These are phyloP conservation scores for Trachymyrmex cornetzi DNA, from an alignment of 1,140 invertebrate genomes.

Conservation along the genomic window DNA sequence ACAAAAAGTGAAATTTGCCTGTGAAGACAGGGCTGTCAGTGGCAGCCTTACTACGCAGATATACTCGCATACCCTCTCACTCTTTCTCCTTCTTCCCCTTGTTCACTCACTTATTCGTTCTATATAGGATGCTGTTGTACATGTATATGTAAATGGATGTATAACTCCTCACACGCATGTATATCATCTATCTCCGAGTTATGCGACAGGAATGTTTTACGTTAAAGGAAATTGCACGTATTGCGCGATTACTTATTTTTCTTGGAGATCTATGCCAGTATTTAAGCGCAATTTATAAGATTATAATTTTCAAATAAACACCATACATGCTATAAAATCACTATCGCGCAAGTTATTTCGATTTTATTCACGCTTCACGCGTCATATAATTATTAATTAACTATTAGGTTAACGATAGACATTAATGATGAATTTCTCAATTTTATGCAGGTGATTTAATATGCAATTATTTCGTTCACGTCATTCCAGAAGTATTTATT, in stretches of 20 bases:
- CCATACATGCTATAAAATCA: neutral
- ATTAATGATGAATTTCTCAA: conserved; percentile 18
- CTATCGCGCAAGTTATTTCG: neutral
- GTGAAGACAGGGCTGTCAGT: conserved; percentile 82
- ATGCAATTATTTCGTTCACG: conserved; percentile 3
- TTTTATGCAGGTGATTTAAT: neutral
- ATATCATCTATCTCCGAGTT: conserved; percentile 12
- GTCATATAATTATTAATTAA: conserved; percentile 22
- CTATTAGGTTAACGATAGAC: neutral
- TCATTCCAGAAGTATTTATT: neutral
- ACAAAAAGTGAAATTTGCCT: conserved; percentile 84
- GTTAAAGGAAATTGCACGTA: conserved; percentile 29
- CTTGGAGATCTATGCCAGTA: neutral
- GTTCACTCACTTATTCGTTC: conserved; percentile 31
- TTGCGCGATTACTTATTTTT: neutral
- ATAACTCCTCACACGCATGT: neutral
- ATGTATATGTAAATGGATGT: neutral
- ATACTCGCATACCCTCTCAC: conserved; percentile 66
- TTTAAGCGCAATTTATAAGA: neutral
- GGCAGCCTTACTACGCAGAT: conserved; percentile 74
- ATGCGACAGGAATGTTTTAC: conserved; percentile 14
- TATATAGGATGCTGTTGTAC: conserved; percentile 20
- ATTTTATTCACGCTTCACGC: neutral
- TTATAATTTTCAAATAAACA: conserved; percentile 1
- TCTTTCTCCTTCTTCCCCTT: conserved; percentile 26